These are phyloP conservation scores for Scaptodrosophila latifasciaeformis DNA, from an alignment of 2,888 invertebrate species.

Conservation along the genomic window DNA sequence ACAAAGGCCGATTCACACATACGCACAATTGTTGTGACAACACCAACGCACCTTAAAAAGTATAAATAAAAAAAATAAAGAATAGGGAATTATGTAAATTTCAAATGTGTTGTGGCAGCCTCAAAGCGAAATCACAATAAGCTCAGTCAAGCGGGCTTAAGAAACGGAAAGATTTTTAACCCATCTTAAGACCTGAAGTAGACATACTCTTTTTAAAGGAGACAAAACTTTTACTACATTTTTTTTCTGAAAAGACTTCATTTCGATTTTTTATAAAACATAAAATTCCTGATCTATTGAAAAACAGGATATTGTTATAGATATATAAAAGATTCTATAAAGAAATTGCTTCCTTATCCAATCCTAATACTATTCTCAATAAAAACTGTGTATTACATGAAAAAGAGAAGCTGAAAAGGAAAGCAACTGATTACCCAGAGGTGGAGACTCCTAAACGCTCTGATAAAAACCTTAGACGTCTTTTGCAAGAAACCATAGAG, in stretches of 20 bases:
- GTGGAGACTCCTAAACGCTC: constrained; percentile 18
- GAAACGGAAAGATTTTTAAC: no score
- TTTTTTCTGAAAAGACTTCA: no score
- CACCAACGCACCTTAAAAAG: constrained; percentile 11
- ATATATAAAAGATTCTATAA: no score
- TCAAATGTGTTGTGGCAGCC: constrained; percentile 21
- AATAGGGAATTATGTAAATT: constrained; percentile 51
- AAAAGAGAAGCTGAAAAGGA: constrained; percentile 13
- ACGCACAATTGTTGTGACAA: neutral
- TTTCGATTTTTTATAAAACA: no score
- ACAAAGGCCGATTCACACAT: constrained; percentile 13
- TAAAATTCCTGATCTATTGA: no score
- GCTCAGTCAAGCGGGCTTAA: constrained; percentile 6
- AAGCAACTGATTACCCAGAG: constrained; percentile 45
- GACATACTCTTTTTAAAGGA: no score
- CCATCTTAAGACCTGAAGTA: no score
- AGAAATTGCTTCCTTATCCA: no score
- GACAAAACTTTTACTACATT: no score
- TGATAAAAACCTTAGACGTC: neutral
- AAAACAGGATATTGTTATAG: no score
- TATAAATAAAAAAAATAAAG: neutral
- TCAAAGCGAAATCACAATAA: constrained; percentile 47
- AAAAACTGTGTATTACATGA: no score
- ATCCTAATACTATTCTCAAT: no score
- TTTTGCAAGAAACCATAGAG: neutral